These are phyloP conservation scores for Lithodes maja DNA, from an alignment of 2,888 invertebrate genomes.

Conservation along the genomic window DNA sequence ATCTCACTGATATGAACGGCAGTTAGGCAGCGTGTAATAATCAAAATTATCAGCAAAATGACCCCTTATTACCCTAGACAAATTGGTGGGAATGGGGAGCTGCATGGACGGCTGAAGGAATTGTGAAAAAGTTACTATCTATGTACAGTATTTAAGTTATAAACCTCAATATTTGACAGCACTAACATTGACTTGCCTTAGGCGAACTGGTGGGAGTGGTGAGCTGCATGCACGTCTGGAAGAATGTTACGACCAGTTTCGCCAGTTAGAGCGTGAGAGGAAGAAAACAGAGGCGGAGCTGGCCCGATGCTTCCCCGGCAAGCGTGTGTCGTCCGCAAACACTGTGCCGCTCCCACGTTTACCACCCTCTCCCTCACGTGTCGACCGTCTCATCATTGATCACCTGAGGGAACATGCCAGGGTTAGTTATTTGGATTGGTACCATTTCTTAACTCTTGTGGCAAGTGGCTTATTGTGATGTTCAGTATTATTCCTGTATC, in stretches of 20 bases:
- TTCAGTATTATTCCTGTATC: too few relatives aligned
- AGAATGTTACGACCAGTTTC: conserved; percentile 87
- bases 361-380: conserved; percentile 84
- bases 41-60: too few relatives aligned
- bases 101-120: too few relatives aligned
- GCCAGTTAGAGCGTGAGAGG: conserved; percentile 85
- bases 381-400: conserved; percentile 86
- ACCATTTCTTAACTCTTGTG: too few relatives aligned
- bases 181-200: conserved; percentile 7
- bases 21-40: too few relatives aligned
- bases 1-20: too few relatives aligned
- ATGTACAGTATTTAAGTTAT: conserved; percentile 13
- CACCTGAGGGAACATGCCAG: conserved; percentile 84
- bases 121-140: neutral
- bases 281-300: conserved; percentile 87
- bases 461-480: too few relatives aligned
- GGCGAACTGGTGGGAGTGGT: conserved; percentile 78
- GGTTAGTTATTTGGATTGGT: conserved; percentile 72
- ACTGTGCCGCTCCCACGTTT: conserved; percentile 84
- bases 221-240: conserved; percentile 84
- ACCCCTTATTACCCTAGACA: too few relatives aligned
- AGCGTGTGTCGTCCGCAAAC: conserved; percentile 86
- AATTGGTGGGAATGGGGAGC: too few relatives aligned
- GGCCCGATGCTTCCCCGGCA: conserved; percentile 85
- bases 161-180: neutral